Evolutionary conservation across 2,888 invertebrate species (phyloP), one percentile per base, ranked within the genome.

Genomic region (Aromia moschata): DNA sequence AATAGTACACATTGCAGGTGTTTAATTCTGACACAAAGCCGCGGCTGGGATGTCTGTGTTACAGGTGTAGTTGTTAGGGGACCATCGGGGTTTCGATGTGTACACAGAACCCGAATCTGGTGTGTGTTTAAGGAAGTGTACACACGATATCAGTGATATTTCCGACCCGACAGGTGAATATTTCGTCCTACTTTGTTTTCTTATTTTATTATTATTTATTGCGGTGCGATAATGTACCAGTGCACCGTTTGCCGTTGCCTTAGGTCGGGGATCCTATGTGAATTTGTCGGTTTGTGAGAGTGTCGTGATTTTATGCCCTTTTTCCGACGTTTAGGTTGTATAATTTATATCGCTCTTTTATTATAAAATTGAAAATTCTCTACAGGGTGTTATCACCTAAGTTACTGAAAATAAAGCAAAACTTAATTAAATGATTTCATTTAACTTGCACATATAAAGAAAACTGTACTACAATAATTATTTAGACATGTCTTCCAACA

Each of bases 21-120:
- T 65, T 65, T 38, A 44, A 56, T 62, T 58, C 56, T 43, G 41
- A 60, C 47, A n/a, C n/a, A 47, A 57, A 51, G 55, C 56, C 14
- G n/a, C n/a, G 41, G 47, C 51, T 44, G 33, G 52, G 38, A 52
- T 54, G n/a, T 41, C 54, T 15, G 33, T 49, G 33, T 56, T 30
- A 46, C 41, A 51, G 37, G 37, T 38, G 37, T 57, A 12, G 33
- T 36, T 31, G 11, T 33, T 33, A 15, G 25, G 25, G 3, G 12
- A 49, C 56, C 43, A 41, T 56, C 20, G 33, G 20, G 44, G 18
- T 30, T 9, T n/a, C 16, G 36, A 5, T 2, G 25, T 15, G 44
- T 36, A 37, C 25, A 38, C 14, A 44, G 11, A 10, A 5, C 7
- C 2, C 10, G 43, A 49, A 49, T 25, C 12, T 40, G 40, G 14